Evolutionary conservation across 2,797 vertebrate genomes (phyloP).

Genomic region (Amphiprion clarkii): DNA sequence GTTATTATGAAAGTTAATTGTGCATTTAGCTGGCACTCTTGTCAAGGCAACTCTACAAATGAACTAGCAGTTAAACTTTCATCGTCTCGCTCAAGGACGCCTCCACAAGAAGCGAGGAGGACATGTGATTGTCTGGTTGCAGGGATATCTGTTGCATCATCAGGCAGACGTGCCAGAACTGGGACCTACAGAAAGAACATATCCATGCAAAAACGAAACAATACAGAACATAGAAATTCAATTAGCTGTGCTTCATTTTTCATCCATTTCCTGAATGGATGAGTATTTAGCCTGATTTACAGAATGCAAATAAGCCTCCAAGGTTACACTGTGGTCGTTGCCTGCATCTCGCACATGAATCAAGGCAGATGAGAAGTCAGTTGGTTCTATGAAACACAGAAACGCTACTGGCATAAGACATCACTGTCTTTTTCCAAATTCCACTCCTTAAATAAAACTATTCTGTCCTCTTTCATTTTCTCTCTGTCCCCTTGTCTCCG

Average conservation of each 20-base stretch:
- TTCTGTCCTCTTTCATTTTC: slow-evolving; percentile 33
- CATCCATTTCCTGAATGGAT: slow-evolving; percentile 40
- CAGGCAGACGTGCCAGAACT: background rate
- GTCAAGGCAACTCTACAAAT: background rate
- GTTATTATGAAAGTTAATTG: background rate
- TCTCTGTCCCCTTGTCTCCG: background rate
- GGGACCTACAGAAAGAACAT: background rate
- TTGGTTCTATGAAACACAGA: slow-evolving; percentile 11
- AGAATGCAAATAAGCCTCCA: slow-evolving; percentile 55
- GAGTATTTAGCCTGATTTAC: slow-evolving; percentile 41
- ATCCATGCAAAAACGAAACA: background rate
- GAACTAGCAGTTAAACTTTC: background rate
- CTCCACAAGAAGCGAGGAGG: background rate
- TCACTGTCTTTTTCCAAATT: slow-evolving; percentile 16
- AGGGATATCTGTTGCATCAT: background rate
- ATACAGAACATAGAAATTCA: background rate
- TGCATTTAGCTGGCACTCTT: background rate
- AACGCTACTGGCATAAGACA: background rate
- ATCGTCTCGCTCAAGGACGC: too few relatives aligned
- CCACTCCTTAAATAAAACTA: slow-evolving; percentile 4
- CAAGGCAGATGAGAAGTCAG: slow-evolving; percentile 49
- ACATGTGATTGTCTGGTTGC: background rate
- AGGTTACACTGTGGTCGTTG: slow-evolving; percentile 49
- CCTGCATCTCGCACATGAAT: slow-evolving; percentile 59
- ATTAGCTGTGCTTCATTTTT: background rate